Evolutionary conservation across 2,888 invertebrate species (phyloP).

Genomic region (Acrobasis suavella): DNA sequence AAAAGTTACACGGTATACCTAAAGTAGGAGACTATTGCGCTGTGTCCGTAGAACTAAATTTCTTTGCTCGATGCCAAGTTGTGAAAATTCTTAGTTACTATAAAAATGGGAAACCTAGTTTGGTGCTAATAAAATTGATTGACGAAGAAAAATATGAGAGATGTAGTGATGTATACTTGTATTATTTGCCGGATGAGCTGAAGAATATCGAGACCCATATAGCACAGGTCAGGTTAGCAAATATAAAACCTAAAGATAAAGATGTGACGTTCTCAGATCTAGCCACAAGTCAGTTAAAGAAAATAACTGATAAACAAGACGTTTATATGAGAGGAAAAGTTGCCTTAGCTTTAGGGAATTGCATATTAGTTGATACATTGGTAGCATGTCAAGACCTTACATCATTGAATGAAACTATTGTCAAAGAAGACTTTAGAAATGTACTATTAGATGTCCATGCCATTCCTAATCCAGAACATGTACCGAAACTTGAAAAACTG

Average conservation of each 20-base stretch:
- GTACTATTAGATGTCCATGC: constrained; percentile 73
- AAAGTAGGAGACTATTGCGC: constrained; percentile 83
- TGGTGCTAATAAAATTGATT: constrained; percentile 78
- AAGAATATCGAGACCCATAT: constrained; percentile 69
- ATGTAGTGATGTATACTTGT: constrained; percentile 65
- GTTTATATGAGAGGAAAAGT: constrained; percentile 74
- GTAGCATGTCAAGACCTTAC: constrained; percentile 80
- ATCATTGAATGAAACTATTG: constrained; percentile 72
- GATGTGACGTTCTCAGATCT: constrained; percentile 66
- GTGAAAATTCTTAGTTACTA: constrained; percentile 62
- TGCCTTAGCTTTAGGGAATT: constrained; percentile 81
- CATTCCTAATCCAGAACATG: constrained; percentile 68
- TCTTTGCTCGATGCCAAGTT: constrained; percentile 82
- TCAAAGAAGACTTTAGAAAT: constrained; percentile 78
- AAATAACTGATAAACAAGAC: constrained; percentile 53
- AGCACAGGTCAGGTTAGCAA: constrained; percentile 59
- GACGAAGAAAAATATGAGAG: constrained; percentile 81
- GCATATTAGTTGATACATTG: constrained; percentile 85
- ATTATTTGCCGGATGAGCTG: constrained; percentile 76
- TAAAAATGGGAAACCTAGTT: constrained; percentile 52
- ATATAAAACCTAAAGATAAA: constrained; percentile 64
- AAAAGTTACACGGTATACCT: constrained; percentile 59
- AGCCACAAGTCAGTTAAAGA: constrained; percentile 52
- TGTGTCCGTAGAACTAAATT: constrained; percentile 65
- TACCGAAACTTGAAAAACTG: constrained; percentile 70